Conservation (phyloP, 2,113 vertebrate genomes). For the Anarhynchus alexandrinus region DNA sequence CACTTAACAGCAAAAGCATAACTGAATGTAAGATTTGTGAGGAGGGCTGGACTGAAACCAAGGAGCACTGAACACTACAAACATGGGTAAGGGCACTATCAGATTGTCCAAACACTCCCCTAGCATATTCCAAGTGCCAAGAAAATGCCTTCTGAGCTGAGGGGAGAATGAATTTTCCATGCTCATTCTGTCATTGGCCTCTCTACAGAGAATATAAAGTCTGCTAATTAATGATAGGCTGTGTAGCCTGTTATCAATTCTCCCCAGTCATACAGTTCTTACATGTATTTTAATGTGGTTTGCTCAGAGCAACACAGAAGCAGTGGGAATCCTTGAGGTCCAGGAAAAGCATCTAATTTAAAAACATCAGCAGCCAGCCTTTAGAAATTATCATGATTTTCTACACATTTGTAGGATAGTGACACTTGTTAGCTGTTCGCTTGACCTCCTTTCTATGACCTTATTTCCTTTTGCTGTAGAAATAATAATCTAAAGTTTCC, state of each 20-base stretch:
- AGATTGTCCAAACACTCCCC: neutral
- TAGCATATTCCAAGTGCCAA: neutral
- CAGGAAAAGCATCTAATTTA: neutral
- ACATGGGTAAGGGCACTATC: neutral
- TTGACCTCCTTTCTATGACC: neutral
- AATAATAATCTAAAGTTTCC: neutral
- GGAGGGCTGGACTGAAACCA: neutral
- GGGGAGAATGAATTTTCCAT: neutral
- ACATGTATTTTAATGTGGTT: neutral
- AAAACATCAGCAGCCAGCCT: neutral
- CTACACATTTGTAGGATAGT: neutral
- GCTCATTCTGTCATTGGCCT: neutral
- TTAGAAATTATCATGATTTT: neutral
- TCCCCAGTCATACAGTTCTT: neutral
- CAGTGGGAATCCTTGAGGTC: neutral
- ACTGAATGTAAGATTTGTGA: neutral
- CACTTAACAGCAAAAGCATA: neutral
- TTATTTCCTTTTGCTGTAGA: neutral
- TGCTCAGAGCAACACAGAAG: neutral
- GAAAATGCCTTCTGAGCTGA: neutral
- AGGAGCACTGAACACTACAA: neutral
- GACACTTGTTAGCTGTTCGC: neutral
- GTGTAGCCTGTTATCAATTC: neutral
- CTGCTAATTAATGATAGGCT: neutral
- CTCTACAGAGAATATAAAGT: neutral